These are phyloP conservation scores for Ranitomeya variabilis DNA, from an alignment of 2,113 vertebrate genomes.

Conservation along the genomic window DNA sequence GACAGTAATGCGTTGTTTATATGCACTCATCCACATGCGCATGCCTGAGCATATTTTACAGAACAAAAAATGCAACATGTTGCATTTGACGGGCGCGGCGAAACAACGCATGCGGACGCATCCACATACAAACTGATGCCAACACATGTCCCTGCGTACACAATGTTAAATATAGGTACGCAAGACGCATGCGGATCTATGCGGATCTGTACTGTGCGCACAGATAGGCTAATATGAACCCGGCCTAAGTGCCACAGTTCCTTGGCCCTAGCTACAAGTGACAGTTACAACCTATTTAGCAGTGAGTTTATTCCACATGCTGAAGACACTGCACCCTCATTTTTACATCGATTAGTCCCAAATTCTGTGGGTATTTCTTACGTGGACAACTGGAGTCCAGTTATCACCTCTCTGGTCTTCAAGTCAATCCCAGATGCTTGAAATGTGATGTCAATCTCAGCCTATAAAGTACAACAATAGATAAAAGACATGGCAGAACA, in stretches of 20 bases:
- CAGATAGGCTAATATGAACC: too few species aligned
- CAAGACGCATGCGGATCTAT: too few species aligned
- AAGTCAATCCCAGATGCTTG: slow-evolving; percentile 79
- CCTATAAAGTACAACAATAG: slow-evolving; percentile 65
- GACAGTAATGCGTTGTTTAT: too few species aligned
- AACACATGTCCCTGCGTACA: too few species aligned
- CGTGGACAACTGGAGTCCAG: slow-evolving; percentile 85
- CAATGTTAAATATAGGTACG: too few species aligned
- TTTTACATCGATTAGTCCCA: neutral
- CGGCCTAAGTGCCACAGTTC: neutral
- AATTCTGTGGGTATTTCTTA: slow-evolving; percentile 68
- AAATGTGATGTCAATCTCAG: slow-evolving; percentile 76
- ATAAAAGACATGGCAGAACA: neutral
- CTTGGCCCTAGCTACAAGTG: neutral
- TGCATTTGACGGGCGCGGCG: too few species aligned
- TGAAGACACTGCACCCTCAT: neutral
- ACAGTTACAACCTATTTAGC: neutral
- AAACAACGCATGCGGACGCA: too few species aligned
- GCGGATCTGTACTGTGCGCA: too few species aligned
- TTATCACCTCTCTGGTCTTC: slow-evolving; percentile 74
- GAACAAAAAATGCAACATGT: too few species aligned
- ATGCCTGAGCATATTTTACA: too few species aligned
- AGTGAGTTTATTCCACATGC: neutral
- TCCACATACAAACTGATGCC: too few species aligned
- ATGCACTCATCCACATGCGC: too few species aligned